Conservation (phyloP, 2,797 vertebrate species). For the Enteromius thamalakanensis region DNA sequence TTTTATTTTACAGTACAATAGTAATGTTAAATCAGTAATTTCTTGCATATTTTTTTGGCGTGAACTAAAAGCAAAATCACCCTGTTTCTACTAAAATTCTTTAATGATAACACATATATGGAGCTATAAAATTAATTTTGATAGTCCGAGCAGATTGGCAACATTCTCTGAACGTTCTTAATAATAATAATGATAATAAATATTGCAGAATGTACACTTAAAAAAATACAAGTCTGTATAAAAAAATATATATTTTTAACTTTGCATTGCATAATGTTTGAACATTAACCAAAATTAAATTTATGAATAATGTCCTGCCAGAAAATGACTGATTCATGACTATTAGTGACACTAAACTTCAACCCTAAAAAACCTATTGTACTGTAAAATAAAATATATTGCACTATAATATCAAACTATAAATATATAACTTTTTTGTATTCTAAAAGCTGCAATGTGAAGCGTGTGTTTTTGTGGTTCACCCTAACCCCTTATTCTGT, state of each 20-base stretch:
- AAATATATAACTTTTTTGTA: neutral
- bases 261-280: neutral
- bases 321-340: neutral
- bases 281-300: neutral
- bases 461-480: neutral
- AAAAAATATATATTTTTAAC: neutral
- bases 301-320: neutral
- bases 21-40: neutral
- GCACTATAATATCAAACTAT: no score
- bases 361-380: neutral
- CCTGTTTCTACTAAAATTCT: no score
- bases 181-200: neutral
- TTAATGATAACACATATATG: no score
- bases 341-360: neutral
- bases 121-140: no score
- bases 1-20: neutral
- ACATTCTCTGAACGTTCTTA: no score
- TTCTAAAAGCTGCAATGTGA: neutral
- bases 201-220: neutral
- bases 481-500: neutral
- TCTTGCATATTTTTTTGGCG: no score
- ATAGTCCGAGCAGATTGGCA: no score
- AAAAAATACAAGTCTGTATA: no score
- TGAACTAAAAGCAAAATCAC: no score
- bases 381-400: neutral